Base-by-base conservation (phyloP, 2,113 vertebrate genomes). In the Pica pica region DNA sequence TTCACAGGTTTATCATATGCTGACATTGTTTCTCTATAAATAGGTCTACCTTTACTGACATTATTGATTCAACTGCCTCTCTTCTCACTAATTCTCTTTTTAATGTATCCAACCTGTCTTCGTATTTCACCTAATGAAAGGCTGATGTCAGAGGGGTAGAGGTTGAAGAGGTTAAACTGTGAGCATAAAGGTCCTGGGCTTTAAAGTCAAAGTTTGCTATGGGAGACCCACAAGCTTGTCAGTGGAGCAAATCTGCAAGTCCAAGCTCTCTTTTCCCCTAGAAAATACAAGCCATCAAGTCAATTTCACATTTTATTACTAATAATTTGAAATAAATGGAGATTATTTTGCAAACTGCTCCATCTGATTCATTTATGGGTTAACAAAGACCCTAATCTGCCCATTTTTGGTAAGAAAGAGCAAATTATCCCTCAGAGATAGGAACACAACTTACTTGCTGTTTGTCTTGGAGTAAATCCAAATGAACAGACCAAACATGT, bases 21-120 rank as follows among this genome's bases (percentile, higher is more conserved):
- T 97, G 94, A 96, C 93, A 94, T 94, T 90, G 96, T 97, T 97
- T 97, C 94, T 92, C 95, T 94, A 96, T 96, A 94, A 94, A 96
- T 92, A 92, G 96, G 86, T 91, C 94, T 97, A 96, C 92, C 93
- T 88, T 95, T 93, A 88, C 87, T 94, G 97, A 95, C 93, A 85
- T 80, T 93, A 96, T 97, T 90, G 96, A 97, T 97, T 88, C 89
- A 67, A 18, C 70, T 95, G 86, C 83, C 67, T 94, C 86, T 93
- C 90, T 90, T 95, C 96, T 87, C 87, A 69, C 88, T 96, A 94
- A 91, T 97, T 89, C 91, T 76, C 79, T 71, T 94, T 85, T 87
- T 94, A 93, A 95, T 87, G 86, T 85, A 89, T 96, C 94, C 69
- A 94, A 44, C 59, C 42, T 73, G 27, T 83, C 83, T 89, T 76